Evolutionary conservation across 2,888 invertebrate species (phyloP), one percentile per base, ranked within the genome.

Genomic region (Diaprepes abbreviatus): DNA sequence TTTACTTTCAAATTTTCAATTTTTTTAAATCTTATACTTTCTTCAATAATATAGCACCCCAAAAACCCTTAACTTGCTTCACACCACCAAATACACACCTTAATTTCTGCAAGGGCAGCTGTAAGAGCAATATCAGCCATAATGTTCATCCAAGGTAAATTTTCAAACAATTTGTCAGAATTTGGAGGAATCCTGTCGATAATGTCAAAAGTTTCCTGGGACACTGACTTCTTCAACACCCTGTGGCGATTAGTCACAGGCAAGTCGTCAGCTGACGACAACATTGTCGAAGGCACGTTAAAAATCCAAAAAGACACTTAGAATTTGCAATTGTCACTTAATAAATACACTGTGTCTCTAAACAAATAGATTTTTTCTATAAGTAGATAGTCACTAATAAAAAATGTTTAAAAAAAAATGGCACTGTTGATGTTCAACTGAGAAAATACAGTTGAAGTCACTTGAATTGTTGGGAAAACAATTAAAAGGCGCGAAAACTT

Each of bases 91-190:
- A 38, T 66, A 74, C 71, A 70, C 81, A 84, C 84, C 83, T 84
- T 82, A 62, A 82, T 78, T 76, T 84, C 84, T 9, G 83, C 82
- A 70, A 84, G 74, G 59, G 83, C 83, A 24, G 83, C 83, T 3
- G 83, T 81, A 48, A 84, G 74, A 19, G 83, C 83, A 52, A 84
- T 78, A 77, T 84, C 82, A 24, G 83, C 78, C 83, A 84, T 84
- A 60, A 84, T 83, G 72, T 78, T 81, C 57, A 83, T 70, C 84
- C 84, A 84, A 19, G 83, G 83, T 12, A 83, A 65, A 76, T 80
- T 82, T 16, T 81, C 81, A 64, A 82, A 83, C 57, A 84, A 77
- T 74, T 82, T 75, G 55, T 83, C 83, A 35, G 83, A 79, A 72
- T 77, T 77, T 0, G 84, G 84, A 0, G 84, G 84, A 19, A 84